phyloP scores from a whole-genome alignment of 1,140 invertebrate species.

The Zaprionus ghesquierei region DNA sequence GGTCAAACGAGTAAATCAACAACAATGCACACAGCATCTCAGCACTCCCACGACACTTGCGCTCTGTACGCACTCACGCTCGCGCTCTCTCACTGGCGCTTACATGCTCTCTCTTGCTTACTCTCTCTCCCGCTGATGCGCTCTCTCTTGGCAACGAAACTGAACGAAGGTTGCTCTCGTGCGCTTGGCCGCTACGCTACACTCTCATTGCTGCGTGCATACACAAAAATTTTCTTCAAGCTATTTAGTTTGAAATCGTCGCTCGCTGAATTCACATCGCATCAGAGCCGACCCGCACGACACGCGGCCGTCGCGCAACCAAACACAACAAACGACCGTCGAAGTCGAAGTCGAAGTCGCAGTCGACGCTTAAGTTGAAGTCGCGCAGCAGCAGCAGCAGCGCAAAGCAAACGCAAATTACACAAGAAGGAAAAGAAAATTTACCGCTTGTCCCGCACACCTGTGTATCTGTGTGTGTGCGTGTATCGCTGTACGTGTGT shows the following conservation, averaged over 20 bases:
- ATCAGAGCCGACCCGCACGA: slow-evolving; percentile 38
- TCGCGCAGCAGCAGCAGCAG: background rate
- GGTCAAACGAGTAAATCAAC: slow-evolving; percentile 28
- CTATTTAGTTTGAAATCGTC: slow-evolving; percentile 50
- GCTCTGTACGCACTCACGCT: slow-evolving; percentile 23
- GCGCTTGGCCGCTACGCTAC: slow-evolving; percentile 2
- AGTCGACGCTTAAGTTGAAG: slow-evolving; percentile 15
- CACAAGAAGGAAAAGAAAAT: slow-evolving; percentile 20
- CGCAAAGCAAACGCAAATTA: slow-evolving; percentile 21
- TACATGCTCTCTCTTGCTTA: background rate
- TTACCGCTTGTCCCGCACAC: slow-evolving; percentile 27
- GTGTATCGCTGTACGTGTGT: background rate
- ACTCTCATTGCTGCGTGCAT: slow-evolving; percentile 5
- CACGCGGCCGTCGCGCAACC: slow-evolving; percentile 47
- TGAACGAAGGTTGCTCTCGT: slow-evolving; percentile 26
- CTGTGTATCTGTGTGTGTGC: slow-evolving; percentile 4
- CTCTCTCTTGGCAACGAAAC: slow-evolving; percentile 13
- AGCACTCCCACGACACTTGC: slow-evolving; percentile 66
- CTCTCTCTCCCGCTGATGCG: background rate
- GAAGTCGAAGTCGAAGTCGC: slow-evolving; percentile 24
- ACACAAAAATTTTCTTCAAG: slow-evolving; percentile 28
- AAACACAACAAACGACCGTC: slow-evolving; percentile 39
- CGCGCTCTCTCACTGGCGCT: background rate
- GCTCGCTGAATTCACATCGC: slow-evolving; percentile 52
- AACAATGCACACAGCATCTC: slow-evolving; percentile 45